Percentiles rank a stretch among this genome's conserved stretches.
Conservation (phyloP, 2,888 invertebrate genomes). For the Aelia acuminata region DNA sequence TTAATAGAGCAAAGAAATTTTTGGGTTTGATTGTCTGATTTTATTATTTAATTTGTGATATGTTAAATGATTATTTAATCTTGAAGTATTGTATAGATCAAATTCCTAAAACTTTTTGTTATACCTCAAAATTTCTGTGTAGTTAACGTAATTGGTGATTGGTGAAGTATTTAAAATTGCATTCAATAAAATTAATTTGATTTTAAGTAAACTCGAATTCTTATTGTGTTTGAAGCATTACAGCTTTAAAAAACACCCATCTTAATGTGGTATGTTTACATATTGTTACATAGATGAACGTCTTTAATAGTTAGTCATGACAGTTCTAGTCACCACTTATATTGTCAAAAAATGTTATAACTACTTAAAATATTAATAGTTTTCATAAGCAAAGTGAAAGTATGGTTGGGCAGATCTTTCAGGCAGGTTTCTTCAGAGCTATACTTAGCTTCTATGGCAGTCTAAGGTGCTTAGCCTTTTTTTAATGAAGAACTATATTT, state of each 20-base stretch:
- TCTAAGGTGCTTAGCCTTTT: conserved; percentile 56
- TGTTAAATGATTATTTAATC: background rate
- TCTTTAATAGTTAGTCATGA: conserved; percentile 36
- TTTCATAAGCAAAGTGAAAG: conserved; percentile 54
- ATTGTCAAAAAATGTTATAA: conserved; percentile 52
- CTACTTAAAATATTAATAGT: conserved; percentile 15
- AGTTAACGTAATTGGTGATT: too few relatives aligned
- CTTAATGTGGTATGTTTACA: background rate
- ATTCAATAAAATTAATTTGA: too few relatives aligned
- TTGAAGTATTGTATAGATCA: background rate
- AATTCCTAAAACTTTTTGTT: background rate
- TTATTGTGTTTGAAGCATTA: background rate
- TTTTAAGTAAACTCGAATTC: background rate
- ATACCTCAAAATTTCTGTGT: too few relatives aligned
- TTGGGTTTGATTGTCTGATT: background rate
- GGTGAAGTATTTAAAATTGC: too few relatives aligned
- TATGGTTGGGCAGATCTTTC: conserved; percentile 54
- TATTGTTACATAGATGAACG: background rate
- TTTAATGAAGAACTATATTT: conserved; percentile 46
- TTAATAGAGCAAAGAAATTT: background rate
- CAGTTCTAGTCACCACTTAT: conserved; percentile 19
- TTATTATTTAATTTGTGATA: background rate
- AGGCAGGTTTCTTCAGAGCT: conserved; percentile 52
- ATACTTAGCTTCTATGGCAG: conserved; percentile 52
- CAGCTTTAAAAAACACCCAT: background rate